Percentiles rank a stretch among this genome's conserved stretches.
These are phyloP conservation scores for Gallinago media DNA, from an alignment of 2,113 vertebrate genomes.

Conservation along the genomic window DNA sequence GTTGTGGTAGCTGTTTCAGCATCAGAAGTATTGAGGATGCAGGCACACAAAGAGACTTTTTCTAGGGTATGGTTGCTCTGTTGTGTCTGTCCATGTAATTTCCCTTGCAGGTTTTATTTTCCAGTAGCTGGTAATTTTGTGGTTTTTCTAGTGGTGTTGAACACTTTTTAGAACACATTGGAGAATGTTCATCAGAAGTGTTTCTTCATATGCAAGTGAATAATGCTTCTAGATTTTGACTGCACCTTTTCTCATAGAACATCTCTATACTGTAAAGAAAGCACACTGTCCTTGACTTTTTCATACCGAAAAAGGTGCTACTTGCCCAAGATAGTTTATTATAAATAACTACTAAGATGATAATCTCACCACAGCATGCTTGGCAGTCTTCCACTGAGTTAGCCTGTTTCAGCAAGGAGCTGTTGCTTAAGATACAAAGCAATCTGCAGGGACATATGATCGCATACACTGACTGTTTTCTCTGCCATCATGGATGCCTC, in stretches of 20 bases:
- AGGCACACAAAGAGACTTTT: neutral
- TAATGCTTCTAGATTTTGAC: neutral
- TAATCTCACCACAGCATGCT: constrained; percentile 64
- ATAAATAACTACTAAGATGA: constrained; percentile 68
- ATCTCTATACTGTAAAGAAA: neutral
- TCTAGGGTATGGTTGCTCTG: neutral
- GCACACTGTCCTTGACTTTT: constrained; percentile 51
- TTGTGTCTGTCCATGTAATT: neutral
- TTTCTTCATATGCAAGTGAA: neutral
- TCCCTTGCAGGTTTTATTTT: neutral
- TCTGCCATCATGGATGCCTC: constrained; percentile 70
- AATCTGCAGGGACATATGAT: constrained; percentile 72
- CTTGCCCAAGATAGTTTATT: constrained; percentile 57
- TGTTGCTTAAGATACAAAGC: constrained; percentile 73
- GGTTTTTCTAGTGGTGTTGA: neutral
- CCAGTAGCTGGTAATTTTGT: neutral
- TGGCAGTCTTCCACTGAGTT: constrained; percentile 69
- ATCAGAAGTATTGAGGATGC: neutral
- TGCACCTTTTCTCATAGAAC: neutral
- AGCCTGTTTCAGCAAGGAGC: constrained; percentile 63
- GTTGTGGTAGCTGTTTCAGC: neutral
- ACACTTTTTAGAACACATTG: neutral
- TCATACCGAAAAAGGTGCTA: constrained; percentile 55
- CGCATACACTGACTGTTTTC: constrained; percentile 65
- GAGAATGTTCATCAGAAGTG: neutral